Base-by-base conservation (phyloP, 2,797 vertebrate species). In the Cirrhinus molitorella region DNA sequence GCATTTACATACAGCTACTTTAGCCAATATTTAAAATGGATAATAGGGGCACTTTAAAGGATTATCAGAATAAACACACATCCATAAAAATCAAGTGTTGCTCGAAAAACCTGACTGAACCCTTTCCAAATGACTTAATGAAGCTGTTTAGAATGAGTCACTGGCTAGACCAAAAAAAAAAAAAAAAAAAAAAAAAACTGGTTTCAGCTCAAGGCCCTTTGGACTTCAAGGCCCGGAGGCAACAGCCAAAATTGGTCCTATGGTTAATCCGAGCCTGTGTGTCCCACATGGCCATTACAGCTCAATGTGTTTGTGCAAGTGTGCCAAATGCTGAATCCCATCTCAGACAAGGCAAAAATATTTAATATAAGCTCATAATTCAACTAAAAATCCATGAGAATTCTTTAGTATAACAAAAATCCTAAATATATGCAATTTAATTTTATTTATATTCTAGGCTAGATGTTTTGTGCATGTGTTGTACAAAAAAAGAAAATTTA, bases 221-320 rank as follows among this genome's bases (percentile, higher is more conserved):
- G 40, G 57, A 61, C 57, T 77, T 63, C n/a, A 45, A 47, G 75
- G 25, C 23, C 40, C 10, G 4, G 9, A 10, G 19, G 43, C 40
- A 23, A 66, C 12, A 34, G 59, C 76, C 76, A 25, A 78, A 78
- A 75, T 75, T 21, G 5, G 53, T 63, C 59, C 23, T n/a, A 31
- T 63, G 25, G 59, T 78, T 65, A 49, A 78, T 78, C 43, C 45
- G 43, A 65, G 75, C 14, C 67, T 43, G 66, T 76, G 43, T 67
- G 66, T 79, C 19, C 43, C 59, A 66, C 59, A 78, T 65, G 76
- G 76, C 19, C 76, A 78, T 63, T 63, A 63, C 59, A 16, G 12
- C 59, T 65, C 75, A 65, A 31, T 78, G 57, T 65, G 40, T 78
- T 49, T 10, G 1, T 49, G 14, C 25, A 37, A 14, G n/a, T 34